Evolutionary conservation across 2,797 vertebrate species (phyloP).

Genomic region (Chaenodraco wilsoni): DNA sequence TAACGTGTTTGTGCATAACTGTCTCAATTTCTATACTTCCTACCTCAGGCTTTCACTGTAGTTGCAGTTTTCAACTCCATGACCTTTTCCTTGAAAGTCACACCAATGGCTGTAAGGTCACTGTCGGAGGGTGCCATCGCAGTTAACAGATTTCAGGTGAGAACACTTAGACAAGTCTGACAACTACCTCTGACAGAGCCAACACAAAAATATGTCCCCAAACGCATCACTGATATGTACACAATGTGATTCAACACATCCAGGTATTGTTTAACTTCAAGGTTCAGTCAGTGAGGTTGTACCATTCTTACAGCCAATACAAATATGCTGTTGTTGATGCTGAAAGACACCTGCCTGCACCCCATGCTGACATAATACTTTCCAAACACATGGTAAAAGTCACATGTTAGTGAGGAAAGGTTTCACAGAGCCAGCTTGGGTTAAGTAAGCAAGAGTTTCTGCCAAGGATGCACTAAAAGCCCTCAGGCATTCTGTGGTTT

Average conservation of each 20-base stretch:
- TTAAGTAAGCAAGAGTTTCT: constrained; percentile 53
- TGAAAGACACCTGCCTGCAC: constrained; percentile 13
- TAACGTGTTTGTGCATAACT: background rate
- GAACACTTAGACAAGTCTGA: constrained; percentile 2
- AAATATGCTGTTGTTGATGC: constrained; percentile 8
- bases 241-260: background rate
- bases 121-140: constrained; percentile 86
- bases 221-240: background rate
- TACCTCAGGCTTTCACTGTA: constrained; percentile 85
- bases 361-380: constrained; percentile 37
- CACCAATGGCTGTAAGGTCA: constrained; percentile 83
- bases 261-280: constrained; percentile 6
- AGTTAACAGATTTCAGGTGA: constrained; percentile 87
- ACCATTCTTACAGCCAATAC: background rate
- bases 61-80: constrained; percentile 89
- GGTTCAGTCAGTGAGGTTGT: background rate
- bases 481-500: constrained; percentile 16
- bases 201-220: background rate
- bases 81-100: constrained; percentile 88
- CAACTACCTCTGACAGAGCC: background rate
- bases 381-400: constrained; percentile 56
- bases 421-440: constrained; percentile 36
- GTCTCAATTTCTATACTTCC: constrained; percentile 19
- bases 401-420: constrained; percentile 56
- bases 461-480: constrained; percentile 40